Evolutionary conservation across 2,888 invertebrate genomes (phyloP).

Genomic region (Eupithecia tripunctaria): DNA sequence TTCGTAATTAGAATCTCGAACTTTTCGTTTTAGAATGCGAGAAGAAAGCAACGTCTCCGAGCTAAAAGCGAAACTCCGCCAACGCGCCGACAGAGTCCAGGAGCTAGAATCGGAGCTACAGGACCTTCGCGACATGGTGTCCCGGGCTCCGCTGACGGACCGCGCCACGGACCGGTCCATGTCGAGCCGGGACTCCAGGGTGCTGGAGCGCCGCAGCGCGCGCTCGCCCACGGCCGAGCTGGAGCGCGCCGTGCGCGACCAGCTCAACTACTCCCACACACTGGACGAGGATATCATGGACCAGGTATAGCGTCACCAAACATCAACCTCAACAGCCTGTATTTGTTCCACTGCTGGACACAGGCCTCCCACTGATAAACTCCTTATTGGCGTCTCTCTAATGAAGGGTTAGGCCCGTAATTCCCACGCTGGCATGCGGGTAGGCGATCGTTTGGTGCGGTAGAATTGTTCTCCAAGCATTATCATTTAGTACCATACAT

Average conservation of each 20-base stretch:
- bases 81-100: conserved; percentile 72
- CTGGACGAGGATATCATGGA: conserved; percentile 77
- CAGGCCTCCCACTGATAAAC: neutral
- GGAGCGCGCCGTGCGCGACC: conserved; percentile 72
- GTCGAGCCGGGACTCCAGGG: conserved; percentile 12
- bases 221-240: conserved; percentile 78
- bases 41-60: conserved; percentile 76
- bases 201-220: conserved; percentile 44
- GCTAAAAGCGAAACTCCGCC: conserved; percentile 72
- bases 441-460: too few relatives aligned
- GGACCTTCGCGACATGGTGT: conserved; percentile 73
- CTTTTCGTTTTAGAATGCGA: conserved; percentile 57
- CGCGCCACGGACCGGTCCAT: neutral
- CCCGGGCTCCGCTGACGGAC: conserved; percentile 40
- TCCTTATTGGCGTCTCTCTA: too few relatives aligned
- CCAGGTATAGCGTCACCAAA: conserved; percentile 65
- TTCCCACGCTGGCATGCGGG: too few relatives aligned
- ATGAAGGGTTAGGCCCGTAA: too few relatives aligned
- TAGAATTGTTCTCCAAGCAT: too few relatives aligned
- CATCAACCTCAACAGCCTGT: too few relatives aligned
- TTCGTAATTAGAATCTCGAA: neutral
- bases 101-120: conserved; percentile 78
- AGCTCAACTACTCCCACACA: conserved; percentile 74
- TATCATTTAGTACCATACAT: neutral
- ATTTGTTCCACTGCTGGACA: neutral